Evolutionary conservation across 2,888 invertebrate genomes (phyloP), one percentile per base, ranked within the genome.

Genomic region (Drosophila ustulata): DNA sequence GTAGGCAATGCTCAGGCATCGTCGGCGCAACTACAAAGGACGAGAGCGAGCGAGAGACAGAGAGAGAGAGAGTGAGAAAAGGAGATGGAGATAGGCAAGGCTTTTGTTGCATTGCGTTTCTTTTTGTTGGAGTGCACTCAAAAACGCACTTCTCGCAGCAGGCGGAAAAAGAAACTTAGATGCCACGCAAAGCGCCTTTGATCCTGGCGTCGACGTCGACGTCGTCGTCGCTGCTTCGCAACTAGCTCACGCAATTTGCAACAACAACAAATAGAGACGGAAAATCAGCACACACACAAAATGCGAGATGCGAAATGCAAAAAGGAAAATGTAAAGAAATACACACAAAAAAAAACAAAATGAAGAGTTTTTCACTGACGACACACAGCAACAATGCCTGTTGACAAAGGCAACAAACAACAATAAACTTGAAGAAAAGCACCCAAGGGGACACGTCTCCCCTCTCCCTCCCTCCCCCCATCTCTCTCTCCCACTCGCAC

Each of bases 161-260:
- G 45, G 26, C 3, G n/a, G 41, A 39, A 23, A 43, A 58, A 43
- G 30, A 77, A 78, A 75, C 81, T 84, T 70, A 70, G 80, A 81
- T 64, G 70, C 75, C 75, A 81, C 78, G 62, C 66, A 75, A 71
- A 68, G 78, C 77, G 78, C 89, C 89, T 85, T 85, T 85, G 85
- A 85, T 85, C 85, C 90, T 89, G 89, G 49, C 71, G 67, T 55
- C 64, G 71, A 52, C 18, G 67, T 52, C 50, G 47, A 9, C 43
- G 61, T 41, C 46, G 23, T 39, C 41, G 66, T 59, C 65, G 75
- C 82, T 39, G 64, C 13, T 9, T 34, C 13, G 56, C 76, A 76
- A 88, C 80, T 85, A 88, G 70, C 87, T 88, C 87, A 84, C 83
- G 83, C 83, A 84, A 86, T 89, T 89, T 85, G 66, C 58, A 79